Conservation (phyloP, 2,797 vertebrate species). For the Acrossocheilus fasciatus region DNA sequence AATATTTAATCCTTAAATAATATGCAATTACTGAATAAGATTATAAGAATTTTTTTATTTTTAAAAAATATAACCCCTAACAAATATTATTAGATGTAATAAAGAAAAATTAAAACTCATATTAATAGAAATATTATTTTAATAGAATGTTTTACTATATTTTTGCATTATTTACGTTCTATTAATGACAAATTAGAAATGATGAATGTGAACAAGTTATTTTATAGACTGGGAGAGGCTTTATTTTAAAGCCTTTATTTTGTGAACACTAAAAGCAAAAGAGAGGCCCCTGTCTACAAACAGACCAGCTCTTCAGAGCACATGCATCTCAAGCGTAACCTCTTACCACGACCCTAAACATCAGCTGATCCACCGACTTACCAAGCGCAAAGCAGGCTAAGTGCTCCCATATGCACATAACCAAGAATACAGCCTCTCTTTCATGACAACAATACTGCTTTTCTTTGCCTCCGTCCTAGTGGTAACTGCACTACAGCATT, state of each 20-base stretch:
- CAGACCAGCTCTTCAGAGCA: constrained; percentile 28
- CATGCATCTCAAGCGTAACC: constrained; percentile 30
- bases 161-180: background rate
- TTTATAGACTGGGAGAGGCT: background rate
- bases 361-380: constrained; percentile 32
- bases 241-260: background rate
- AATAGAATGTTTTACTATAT: background rate
- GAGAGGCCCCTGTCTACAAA: background rate
- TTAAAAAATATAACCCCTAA: too few species aligned
- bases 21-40: background rate
- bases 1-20: background rate
- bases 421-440: constrained; percentile 46
- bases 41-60: background rate
- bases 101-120: too few species aligned
- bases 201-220: background rate
- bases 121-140: background rate
- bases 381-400: constrained; percentile 1
- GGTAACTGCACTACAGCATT: background rate
- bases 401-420: constrained; percentile 36
- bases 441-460: constrained; percentile 34
- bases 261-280: background rate
- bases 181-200: background rate
- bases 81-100: too few species aligned
- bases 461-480: background rate
- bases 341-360: constrained; percentile 4